Conservation (phyloP, 2,797 vertebrate genomes). For the Gallinago stenura region DNA sequence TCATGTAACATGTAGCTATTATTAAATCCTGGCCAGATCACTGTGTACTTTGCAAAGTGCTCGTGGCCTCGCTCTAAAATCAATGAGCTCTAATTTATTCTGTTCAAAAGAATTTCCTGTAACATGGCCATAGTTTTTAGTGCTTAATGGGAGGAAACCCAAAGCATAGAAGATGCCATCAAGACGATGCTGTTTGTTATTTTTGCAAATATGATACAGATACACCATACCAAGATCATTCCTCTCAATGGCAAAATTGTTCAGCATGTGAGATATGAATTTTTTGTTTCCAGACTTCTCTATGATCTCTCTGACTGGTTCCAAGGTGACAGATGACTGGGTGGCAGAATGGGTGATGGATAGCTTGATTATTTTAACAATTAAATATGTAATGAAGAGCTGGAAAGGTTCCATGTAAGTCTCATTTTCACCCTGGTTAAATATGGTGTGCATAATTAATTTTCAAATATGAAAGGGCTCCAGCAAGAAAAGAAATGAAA, state of each 20-base stretch:
- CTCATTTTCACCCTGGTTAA: conserved; percentile 77
- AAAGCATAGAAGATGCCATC: neutral
- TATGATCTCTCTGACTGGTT: conserved; percentile 13
- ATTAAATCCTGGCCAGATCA: neutral
- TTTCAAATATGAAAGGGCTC: conserved; percentile 70
- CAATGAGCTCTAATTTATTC: neutral
- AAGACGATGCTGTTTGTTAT: neutral
- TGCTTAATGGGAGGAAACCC: neutral
- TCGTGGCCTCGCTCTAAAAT: neutral
- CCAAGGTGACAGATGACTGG: conserved; percentile 66
- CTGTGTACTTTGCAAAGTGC: neutral
- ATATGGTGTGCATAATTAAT: conserved; percentile 79
- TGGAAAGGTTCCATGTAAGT: conserved; percentile 75
- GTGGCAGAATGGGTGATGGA: conserved; percentile 66
- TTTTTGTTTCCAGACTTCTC: conserved; percentile 25
- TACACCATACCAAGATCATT: neutral
- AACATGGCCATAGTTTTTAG: neutral
- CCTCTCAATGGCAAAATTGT: neutral
- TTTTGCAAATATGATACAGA: neutral
- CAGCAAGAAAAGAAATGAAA: conserved; percentile 70
- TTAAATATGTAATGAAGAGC: conserved; percentile 78
- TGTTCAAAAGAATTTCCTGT: neutral
- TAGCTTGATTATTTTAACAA: conserved; percentile 80
- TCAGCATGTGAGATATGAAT: neutral
- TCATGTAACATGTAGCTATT: neutral